Evolutionary conservation across 2,113 vertebrate genomes (phyloP).

Genomic region (Sturnus vulgaris): DNA sequence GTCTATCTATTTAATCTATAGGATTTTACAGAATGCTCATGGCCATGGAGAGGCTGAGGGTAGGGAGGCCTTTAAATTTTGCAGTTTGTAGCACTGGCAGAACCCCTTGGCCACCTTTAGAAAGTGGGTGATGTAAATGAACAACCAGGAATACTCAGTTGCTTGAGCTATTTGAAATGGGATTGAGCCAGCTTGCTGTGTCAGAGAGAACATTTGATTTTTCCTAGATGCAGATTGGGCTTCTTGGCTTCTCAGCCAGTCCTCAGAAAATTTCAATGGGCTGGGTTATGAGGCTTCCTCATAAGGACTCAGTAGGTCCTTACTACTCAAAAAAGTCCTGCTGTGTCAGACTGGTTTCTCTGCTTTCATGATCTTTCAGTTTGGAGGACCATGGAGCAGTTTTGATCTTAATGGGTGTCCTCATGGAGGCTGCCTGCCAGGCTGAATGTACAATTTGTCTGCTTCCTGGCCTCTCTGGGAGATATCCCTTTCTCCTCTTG

Average conservation of each 20-base stretch:
- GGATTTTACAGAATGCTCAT: background rate
- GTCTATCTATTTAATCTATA: background rate
- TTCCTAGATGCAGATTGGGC: background rate
- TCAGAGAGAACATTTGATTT: background rate
- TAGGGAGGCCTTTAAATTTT: background rate
- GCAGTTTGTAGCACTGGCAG: background rate
- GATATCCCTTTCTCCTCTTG: background rate
- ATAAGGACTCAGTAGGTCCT: background rate
- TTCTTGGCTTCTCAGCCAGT: background rate
- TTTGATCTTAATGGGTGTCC: background rate
- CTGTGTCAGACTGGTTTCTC: background rate
- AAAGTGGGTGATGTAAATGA: background rate
- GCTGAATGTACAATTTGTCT: fast-evolving
- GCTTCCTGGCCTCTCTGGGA: background rate
- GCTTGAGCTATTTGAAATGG: background rate
- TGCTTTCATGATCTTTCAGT: background rate
- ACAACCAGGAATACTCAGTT: background rate
- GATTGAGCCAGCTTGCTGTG: background rate
- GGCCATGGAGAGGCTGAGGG: background rate
- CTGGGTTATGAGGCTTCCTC: background rate
- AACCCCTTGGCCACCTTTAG: background rate
- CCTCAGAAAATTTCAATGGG: background rate
- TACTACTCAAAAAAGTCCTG: background rate
- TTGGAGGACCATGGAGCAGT: background rate
- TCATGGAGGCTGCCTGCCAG: background rate